Base-by-base conservation (phyloP, 2,888 invertebrate genomes). In the Trissonchulus latispiculum region DNA sequence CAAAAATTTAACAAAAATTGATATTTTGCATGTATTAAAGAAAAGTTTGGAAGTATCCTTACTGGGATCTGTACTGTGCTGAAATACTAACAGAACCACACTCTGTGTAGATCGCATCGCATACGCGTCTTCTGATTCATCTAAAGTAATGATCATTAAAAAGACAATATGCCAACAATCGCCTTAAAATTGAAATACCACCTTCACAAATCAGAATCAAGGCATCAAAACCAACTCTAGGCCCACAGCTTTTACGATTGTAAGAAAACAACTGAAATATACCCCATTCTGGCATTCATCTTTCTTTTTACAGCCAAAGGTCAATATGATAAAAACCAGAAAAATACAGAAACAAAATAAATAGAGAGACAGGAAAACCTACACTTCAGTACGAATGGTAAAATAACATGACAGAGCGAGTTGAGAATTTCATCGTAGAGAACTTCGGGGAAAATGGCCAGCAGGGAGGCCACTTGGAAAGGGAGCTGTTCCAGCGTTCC, bases 21-120 rank as follows among this genome's bases (percentile, higher is more conserved):
- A n/a, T n/a, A n/a, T n/a, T n/a, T n/a, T n/a, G n/a, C n/a, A n/a
- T n/a, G n/a, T n/a, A n/a, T n/a, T n/a, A n/a, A n/a, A n/a, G n/a
- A n/a, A n/a, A n/a, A n/a, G n/a, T n/a, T n/a, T n/a, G n/a, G n/a
- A n/a, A n/a, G n/a, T n/a, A n/a, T n/a, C n/a, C 82, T 80, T 83
- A 92, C 93, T 91, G 80, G 93, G 91, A 85, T 94, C 94, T 77
- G 88, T 90, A 0, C 95, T 93, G 83, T 96, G 95, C 83, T 97
- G 96, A 82, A 97, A 91, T 36, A 97, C 91, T 90, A 96, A 91
- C 92, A 97, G 95, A 75, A 99, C 89, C 73, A 97, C 92, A 59
- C 95, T 80, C 1, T 81, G 79, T 2, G 81, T 76, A 15, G 79
- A 78, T 8, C 77, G 59, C 1, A 70, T 72, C n/a, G 78, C 77